These are phyloP conservation scores for Stegastes partitus DNA, from an alignment of 2,113 vertebrate species.

Conservation along the genomic window DNA sequence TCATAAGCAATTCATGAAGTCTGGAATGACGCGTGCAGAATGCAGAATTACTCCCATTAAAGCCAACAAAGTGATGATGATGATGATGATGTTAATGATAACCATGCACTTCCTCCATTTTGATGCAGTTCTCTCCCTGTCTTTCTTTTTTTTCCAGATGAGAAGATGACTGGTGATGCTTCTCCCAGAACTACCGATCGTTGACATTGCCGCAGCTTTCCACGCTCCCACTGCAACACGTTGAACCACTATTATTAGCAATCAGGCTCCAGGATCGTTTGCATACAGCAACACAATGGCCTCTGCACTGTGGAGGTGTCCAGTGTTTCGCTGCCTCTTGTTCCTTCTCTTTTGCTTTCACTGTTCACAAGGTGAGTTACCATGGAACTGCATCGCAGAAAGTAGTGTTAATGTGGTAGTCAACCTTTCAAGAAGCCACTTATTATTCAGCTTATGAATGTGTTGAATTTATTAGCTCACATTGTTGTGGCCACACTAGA, in stretches of 20 bases:
- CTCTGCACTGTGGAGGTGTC: conserved; percentile 76
- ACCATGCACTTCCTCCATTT: conserved; percentile 13
- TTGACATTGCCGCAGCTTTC: conserved; percentile 67
- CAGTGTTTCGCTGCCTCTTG: conserved; percentile 73
- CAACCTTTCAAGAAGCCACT: conserved; percentile 53
- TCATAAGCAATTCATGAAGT: conserved; percentile 6
- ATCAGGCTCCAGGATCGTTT: conserved; percentile 59
- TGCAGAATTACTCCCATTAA: not conserved
- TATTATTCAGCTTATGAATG: conserved; percentile 65
- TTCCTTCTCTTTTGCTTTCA: conserved; percentile 74
- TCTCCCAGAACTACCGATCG: conserved; percentile 70
- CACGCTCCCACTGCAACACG: conserved; percentile 32
- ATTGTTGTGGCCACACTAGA: conserved; percentile 43
- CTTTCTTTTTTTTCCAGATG: conserved; percentile 66
- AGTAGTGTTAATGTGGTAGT: conserved; percentile 45
- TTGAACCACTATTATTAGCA: conserved; percentile 51
- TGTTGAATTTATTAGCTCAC: conserved; percentile 57
- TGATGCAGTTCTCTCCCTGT: conserved; percentile 7
- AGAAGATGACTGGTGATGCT: conserved; percentile 77
- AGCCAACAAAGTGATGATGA: not conserved
- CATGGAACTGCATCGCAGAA: conserved; percentile 40
- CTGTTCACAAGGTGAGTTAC: conserved; percentile 82
- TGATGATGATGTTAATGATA: not conserved
- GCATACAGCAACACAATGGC: conserved; percentile 77
- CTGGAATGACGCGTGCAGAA: not conserved